Evolutionary conservation across 2,797 vertebrate genomes (phyloP).

Genomic region (Anguilla marmorata): DNA sequence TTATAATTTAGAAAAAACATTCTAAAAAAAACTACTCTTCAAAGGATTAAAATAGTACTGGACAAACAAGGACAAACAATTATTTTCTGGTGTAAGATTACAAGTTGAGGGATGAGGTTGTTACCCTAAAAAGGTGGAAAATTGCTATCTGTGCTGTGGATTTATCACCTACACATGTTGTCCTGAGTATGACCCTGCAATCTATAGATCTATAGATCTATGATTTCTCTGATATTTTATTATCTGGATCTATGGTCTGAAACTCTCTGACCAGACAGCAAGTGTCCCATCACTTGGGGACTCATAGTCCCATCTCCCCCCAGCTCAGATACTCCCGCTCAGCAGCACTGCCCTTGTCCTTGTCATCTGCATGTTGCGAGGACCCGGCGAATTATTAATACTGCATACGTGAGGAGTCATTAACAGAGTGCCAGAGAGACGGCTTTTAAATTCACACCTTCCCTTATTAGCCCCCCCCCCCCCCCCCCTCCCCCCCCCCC

Average conservation of each 20-base stretch:
- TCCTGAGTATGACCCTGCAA: no score
- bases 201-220: no score
- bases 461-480: background rate
- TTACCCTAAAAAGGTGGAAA: no score
- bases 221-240: no score
- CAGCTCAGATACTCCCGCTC: background rate
- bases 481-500: slow-evolving; percentile 9
- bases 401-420: background rate
- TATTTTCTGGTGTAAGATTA: background rate
- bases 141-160: no score
- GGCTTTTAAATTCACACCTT: slow-evolving; percentile 19
- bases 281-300: background rate
- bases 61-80: no score
- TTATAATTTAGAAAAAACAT: no score
- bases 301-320: background rate
- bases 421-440: background rate
- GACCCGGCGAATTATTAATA: background rate
- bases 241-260: background rate
- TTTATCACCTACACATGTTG: no score
- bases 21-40: background rate
- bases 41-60: background rate
- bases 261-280: background rate
- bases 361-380: background rate
- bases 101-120: no score
- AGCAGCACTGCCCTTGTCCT: background rate